Evolutionary conservation across 2,888 invertebrate genomes (phyloP).

Genomic region (Scaptomyza parva): DNA sequence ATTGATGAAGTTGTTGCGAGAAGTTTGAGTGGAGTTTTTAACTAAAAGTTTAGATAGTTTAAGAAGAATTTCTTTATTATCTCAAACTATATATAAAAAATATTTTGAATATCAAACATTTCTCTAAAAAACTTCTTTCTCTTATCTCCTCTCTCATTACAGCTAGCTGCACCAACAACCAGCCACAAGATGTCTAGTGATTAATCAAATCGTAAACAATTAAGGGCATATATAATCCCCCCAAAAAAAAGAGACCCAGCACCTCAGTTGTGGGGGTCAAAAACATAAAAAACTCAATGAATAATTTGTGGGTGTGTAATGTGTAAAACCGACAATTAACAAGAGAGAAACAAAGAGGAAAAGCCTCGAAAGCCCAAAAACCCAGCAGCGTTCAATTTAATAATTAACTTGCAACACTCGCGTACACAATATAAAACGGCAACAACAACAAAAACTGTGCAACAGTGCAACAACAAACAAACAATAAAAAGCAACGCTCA

Average conservation of each 20-base stretch:
- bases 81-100: too few species aligned
- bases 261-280: conserved; percentile 5
- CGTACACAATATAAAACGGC: neutral
- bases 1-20: neutral
- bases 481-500: conserved; percentile 28
- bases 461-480: conserved; percentile 2
- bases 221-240: too few species aligned
- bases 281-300: conserved; percentile 51
- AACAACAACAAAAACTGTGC: conserved; percentile 1
- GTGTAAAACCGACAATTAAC: conserved; percentile 59
- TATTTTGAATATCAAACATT: too few species aligned
- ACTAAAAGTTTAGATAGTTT: too few species aligned
- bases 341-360: conserved; percentile 10
- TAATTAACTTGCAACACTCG: conserved; percentile 23
- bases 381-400: conserved; percentile 28
- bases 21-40: too few species aligned
- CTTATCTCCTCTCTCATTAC: conserved; percentile 33
- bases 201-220: conserved; percentile 17
- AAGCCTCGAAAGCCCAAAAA: neutral
- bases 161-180: conserved; percentile 29
- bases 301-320: conserved; percentile 46
- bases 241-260: neutral
- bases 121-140: neutral
- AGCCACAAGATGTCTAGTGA: conserved; percentile 53
- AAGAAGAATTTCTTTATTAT: too few species aligned